Evolutionary conservation across 2,113 vertebrate species (phyloP).

Genomic region (Scolopax mira): DNA sequence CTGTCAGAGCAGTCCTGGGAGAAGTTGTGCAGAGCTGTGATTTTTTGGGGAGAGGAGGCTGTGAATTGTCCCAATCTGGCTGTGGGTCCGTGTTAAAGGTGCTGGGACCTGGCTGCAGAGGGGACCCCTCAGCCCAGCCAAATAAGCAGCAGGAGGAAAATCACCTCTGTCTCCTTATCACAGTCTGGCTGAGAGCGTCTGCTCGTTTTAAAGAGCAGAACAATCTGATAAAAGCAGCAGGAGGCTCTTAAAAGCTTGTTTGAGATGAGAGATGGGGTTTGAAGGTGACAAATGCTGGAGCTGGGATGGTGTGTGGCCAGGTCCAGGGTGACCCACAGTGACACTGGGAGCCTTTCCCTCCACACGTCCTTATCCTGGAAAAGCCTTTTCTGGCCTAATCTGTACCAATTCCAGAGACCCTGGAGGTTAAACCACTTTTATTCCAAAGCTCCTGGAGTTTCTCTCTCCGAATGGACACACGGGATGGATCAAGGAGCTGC

Average conservation of each 20-base stretch:
- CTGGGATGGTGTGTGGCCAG: fast-evolving
- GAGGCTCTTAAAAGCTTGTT: not conserved
- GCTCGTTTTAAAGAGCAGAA: not conserved
- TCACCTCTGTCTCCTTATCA: not conserved
- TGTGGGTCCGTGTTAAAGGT: not conserved
- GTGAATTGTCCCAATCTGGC: not conserved
- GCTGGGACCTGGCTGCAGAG: not conserved
- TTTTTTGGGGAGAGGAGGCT: not conserved
- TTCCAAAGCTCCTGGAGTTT: fast-evolving
- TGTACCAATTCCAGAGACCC: not conserved
- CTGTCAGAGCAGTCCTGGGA: not conserved
- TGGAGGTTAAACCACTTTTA: not conserved
- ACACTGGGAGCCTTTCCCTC: not conserved
- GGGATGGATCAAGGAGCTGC: not conserved
- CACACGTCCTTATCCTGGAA: not conserved
- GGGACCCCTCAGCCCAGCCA: not conserved
- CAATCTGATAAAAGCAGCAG: not conserved
- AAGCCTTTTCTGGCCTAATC: not conserved
- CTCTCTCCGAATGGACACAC: not conserved
- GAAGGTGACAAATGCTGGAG: not conserved
- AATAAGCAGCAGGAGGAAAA: not conserved
- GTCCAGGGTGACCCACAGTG: fast-evolving
- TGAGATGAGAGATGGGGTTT: not conserved
- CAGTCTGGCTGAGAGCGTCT: not conserved
- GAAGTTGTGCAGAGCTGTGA: not conserved